Evolutionary conservation across 1,140 invertebrate genomes (phyloP).

Genomic region (Diachasmimorpha longicaudata): DNA sequence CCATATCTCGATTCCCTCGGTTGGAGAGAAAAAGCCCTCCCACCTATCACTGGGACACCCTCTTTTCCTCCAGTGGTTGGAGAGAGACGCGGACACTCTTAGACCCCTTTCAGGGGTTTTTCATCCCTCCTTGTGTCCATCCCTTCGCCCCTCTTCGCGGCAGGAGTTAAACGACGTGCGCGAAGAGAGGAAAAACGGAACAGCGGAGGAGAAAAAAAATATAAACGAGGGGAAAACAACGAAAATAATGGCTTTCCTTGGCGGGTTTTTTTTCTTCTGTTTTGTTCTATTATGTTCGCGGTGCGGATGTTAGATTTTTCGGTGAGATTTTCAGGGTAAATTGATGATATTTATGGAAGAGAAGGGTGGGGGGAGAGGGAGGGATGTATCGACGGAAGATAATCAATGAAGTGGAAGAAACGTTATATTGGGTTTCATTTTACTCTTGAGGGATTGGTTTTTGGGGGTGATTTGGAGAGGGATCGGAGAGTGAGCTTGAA

Average conservation of each 20-base stretch:
- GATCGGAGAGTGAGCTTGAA: not conserved
- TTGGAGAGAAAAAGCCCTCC: not conserved
- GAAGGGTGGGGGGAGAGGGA: not conserved
- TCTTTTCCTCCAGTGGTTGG: not conserved
- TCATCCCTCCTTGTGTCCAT: not conserved
- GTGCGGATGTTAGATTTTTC: not conserved
- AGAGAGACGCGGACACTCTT: not conserved
- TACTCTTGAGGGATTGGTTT: not conserved
- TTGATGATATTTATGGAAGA: not conserved
- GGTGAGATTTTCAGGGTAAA: not conserved
- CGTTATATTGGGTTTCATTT: not conserved
- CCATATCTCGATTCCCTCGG: not conserved
- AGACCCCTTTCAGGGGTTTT: slow-evolving; percentile 2
- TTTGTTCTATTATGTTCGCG: not conserved
- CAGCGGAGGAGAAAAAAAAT: not conserved
- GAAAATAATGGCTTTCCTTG: not conserved
- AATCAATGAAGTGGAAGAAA: not conserved
- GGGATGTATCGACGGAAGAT: not conserved
- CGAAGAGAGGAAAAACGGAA: not conserved
- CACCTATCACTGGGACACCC: not conserved
- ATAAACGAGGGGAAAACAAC: not conserved
- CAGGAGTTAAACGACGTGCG: slow-evolving; percentile 1
- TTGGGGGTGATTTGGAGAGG: not conserved
- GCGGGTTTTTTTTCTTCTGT: not conserved
- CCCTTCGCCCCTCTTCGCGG: not conserved